Evolutionary conservation across 2,797 vertebrate genomes (phyloP).

Genomic region (Kryptopterus vitreolus): DNA sequence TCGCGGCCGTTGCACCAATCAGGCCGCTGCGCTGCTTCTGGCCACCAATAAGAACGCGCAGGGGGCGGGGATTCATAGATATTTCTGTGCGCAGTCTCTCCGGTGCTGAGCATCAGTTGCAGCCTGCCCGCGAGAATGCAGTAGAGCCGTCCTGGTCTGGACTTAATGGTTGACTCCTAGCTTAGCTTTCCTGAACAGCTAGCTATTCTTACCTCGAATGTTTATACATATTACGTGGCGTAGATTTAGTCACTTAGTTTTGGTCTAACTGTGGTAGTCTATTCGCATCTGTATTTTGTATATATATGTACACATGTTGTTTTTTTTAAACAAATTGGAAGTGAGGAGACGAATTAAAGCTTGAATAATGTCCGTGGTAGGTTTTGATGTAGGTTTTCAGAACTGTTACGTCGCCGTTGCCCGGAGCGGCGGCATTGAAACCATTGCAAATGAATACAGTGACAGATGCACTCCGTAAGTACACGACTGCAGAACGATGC

Average conservation of each 20-base stretch:
- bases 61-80: conserved; percentile 59
- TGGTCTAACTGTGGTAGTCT: conserved; percentile 38
- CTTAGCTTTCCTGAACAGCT: conserved; percentile 69
- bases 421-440: conserved; percentile 92
- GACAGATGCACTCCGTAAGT: conserved; percentile 97
- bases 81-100: conserved; percentile 57
- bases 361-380: conserved; percentile 90
- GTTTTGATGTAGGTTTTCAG: conserved; percentile 92
- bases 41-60: conserved; percentile 60
- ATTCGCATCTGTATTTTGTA: conserved; percentile 1
- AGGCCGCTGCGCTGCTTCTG: not conserved
- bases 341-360: conserved; percentile 36
- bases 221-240: not conserved
- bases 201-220: conserved; percentile 53
- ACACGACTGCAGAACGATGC: conserved; percentile 53
- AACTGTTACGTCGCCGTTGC: conserved; percentile 94
- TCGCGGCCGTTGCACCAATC: conserved; percentile 66
- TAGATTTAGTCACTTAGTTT: conserved; percentile 29
- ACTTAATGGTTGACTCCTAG: conserved; percentile 71
- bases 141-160: conserved; percentile 63
- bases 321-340: too few relatives aligned
- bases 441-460: conserved; percentile 94
- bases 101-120: conserved; percentile 61
- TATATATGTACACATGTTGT: too few relatives aligned
- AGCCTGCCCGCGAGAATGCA: conserved; percentile 66